phyloP scores from a whole-genome alignment of 2,888 invertebrate genomes.

The Muschampia plurimacula region DNA sequence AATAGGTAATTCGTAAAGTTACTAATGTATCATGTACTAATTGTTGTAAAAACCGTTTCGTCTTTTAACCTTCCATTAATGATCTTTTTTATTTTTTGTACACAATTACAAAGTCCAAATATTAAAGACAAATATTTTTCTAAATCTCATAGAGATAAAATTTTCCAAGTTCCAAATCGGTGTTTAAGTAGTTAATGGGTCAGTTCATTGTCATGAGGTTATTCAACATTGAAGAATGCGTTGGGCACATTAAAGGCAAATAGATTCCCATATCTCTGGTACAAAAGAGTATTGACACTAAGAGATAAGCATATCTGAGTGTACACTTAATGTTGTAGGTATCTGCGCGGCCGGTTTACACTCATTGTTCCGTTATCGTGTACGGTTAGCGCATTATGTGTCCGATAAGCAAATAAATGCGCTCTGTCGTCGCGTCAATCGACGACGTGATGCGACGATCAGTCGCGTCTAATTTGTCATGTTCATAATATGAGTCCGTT shows the following conservation, averaged over 20 bases:
- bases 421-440: conserved; percentile 23
- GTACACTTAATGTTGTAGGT: conserved; percentile 73
- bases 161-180: conserved; percentile 51
- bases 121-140: conserved; percentile 38
- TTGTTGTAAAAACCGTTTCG: too few relatives aligned
- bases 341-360: conserved; percentile 71
- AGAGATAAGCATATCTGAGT: conserved; percentile 80
- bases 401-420: conserved; percentile 80
- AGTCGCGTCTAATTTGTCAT: conserved; percentile 28
- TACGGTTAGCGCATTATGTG: conserved; percentile 78
- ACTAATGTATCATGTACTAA: too few relatives aligned
- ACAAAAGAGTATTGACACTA: conserved; percentile 84
- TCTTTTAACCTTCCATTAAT: too few relatives aligned
- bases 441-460: conserved; percentile 26
- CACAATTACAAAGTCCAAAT: neutral
- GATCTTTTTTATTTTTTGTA: neutral
- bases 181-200: conserved; percentile 65
- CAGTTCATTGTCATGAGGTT: conserved; percentile 69
- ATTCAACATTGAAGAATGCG: conserved; percentile 78
- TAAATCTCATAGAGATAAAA: conserved; percentile 59
- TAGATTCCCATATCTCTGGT: conserved; percentile 79
- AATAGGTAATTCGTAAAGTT: too few relatives aligned
- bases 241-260: conserved; percentile 78
- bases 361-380: conserved; percentile 82
- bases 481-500: conserved; percentile 1